Base-by-base conservation (phyloP, 1,140 invertebrate species). In the Drosophila chauvacae region DNA sequence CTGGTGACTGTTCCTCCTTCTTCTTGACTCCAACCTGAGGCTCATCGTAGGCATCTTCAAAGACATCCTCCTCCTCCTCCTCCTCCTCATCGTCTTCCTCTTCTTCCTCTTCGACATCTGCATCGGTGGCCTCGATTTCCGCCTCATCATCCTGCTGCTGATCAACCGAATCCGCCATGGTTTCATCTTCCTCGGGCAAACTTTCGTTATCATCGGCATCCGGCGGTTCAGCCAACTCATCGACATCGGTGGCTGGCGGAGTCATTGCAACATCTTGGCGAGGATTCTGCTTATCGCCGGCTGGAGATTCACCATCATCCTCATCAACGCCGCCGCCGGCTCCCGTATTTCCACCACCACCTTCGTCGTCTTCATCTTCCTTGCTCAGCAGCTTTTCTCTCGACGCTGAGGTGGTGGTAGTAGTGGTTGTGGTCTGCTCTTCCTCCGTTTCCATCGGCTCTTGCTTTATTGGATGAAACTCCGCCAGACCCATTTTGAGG, bases 101-200 rank as follows among this genome's bases (percentile, higher is more conserved):
- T 9, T 69, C 82, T 20, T 79, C 66, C 44, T 87, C 84, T 41
- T 82, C 90, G 16, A 80, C 77, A 64, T 91, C 91, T 7, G 88
- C 90, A 80, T 91, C 90, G 26, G 87, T 90, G 26, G 80, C 85
- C 47, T 91, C 90, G 3, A 82, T 84, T 35, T 84, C 90, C 10
- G 65, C 80, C 30, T 91, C 86, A 57, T 71, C 80, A 48, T 87
- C 90, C 13, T 50, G 61, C 58, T 77, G 50, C 7, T 85, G 80
- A 35, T 81, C 85, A 14, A 86, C 72, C n/a, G 71, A 87, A 60
- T 90, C 85, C 20, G 73, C 83, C 68, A 91, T 75, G 33, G 69
- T 91, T 37, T 86, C 78, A 9, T 81, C 85, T 20, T 72, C 85
- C 7, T 91, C 86, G 18, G 60, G 62, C 59, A 78, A 59, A 47